Percentiles rank a stretch among this genome's conserved stretches.
These are phyloP conservation scores for Passerculus sandwichensis DNA, from an alignment of 2,797 vertebrate genomes.

Conservation along the genomic window DNA sequence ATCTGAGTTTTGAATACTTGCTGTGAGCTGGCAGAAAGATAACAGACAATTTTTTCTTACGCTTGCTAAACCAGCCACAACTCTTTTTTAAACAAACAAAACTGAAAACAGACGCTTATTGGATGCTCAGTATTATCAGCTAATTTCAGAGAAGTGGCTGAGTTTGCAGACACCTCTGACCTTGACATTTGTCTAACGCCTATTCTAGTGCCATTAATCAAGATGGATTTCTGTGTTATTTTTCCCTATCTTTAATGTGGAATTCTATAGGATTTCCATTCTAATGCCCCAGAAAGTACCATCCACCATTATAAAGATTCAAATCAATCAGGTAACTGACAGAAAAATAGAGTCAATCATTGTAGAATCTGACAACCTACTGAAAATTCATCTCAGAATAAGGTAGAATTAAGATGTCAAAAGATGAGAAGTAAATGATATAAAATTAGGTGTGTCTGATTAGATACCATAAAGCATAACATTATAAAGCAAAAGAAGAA, in stretches of 20 bases:
- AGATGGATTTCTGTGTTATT: conserved; percentile 14
- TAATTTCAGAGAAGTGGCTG: conserved; percentile 23
- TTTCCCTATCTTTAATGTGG: background rate
- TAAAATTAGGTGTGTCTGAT: background rate
- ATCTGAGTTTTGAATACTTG: conserved; percentile 40
- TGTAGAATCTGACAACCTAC: background rate
- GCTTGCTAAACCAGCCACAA: conserved; percentile 44
- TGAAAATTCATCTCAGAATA: background rate
- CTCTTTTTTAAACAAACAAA: conserved; percentile 40
- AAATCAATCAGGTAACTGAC: background rate
- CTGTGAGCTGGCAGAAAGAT: conserved; percentile 64
- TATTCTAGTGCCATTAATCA: background rate
- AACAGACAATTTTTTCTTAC: conserved; percentile 55
- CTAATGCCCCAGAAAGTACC: background rate
- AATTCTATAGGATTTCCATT: conserved; percentile 15
- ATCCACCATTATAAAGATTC: background rate
- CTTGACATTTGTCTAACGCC: background rate
- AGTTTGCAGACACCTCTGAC: background rate
- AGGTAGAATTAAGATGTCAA: background rate
- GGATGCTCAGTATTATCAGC: conserved; percentile 21
- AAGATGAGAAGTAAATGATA: background rate
- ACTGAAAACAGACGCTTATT: conserved; percentile 50
- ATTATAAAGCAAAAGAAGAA: background rate
- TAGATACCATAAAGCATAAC: background rate
- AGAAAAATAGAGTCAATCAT: background rate